phyloP scores from a whole-genome alignment of 2,888 invertebrate genomes.

The Parascotia fuliginaria region DNA sequence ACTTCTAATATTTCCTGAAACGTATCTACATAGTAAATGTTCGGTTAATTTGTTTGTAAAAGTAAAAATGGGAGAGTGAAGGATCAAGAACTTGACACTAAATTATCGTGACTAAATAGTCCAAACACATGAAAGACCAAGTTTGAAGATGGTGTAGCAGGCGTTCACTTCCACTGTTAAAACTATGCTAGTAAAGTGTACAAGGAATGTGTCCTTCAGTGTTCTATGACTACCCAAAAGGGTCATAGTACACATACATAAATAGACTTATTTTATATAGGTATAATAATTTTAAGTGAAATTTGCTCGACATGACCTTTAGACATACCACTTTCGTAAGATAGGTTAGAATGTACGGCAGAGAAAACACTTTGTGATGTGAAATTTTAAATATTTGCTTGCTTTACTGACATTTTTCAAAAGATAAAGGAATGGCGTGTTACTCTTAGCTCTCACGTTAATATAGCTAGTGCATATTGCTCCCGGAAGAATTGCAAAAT shows the following conservation, averaged over 20 bases:
- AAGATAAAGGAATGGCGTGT: constrained; percentile 34
- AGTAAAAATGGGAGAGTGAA: constrained; percentile 3
- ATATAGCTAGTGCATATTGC: constrained; percentile 38
- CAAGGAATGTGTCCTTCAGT: constrained; percentile 21
- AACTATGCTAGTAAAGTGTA: constrained; percentile 25
- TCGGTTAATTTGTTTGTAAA: background rate
- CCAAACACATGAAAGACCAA: constrained; percentile 17
- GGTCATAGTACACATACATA: constrained; percentile 1
- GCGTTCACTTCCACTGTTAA: constrained; percentile 17
- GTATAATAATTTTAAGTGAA: constrained; percentile 4
- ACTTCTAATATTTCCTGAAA: background rate
- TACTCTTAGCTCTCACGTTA: constrained; percentile 36
- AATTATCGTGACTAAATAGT: constrained; percentile 28
- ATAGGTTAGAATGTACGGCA: constrained; percentile 3
- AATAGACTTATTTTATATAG: constrained; percentile 8
- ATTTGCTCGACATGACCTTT: constrained; percentile 1
- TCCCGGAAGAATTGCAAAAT: constrained; percentile 30
- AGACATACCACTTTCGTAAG: constrained; percentile 4
- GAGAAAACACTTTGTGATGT: constrained; percentile 26
- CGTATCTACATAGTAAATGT: background rate
- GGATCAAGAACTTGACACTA: constrained; percentile 14
- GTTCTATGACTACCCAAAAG: constrained; percentile 7
- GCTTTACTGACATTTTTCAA: constrained; percentile 43
- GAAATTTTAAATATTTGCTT: constrained; percentile 34
- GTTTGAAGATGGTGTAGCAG: constrained; percentile 27